These are phyloP conservation scores for Caenorhabditis sp. DNA, from an alignment of 2,888 invertebrate genomes.

Conservation along the genomic window DNA sequence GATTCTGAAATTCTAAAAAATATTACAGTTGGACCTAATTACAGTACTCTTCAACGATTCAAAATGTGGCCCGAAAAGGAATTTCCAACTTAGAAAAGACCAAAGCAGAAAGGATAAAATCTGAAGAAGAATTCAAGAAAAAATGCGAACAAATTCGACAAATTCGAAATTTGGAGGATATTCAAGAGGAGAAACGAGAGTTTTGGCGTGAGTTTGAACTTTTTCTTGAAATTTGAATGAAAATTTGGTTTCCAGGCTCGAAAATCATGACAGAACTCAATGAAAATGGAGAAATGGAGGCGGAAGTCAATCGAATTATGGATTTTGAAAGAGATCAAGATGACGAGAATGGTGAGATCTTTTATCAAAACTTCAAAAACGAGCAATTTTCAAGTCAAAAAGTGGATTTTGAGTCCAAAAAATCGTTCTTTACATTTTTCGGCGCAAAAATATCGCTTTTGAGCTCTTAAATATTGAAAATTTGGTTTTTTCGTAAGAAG, in stretches of 20 bases:
- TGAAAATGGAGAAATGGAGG: slow-evolving; percentile 16
- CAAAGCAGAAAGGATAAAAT: not conserved
- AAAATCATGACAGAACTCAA: slow-evolving; percentile 10
- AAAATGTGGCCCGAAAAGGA: slow-evolving; percentile 15
- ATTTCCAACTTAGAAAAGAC: slow-evolving; percentile 7
- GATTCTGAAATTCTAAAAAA: not conserved
- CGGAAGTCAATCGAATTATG: not conserved
- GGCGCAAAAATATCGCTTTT: too few relatives aligned
- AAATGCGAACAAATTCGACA: not conserved
- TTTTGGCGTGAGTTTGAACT: not conserved
- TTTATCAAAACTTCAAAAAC: too few relatives aligned
- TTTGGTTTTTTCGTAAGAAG: too few relatives aligned
- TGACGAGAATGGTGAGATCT: too few relatives aligned
- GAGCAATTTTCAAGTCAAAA: too few relatives aligned
- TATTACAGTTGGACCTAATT: not conserved
- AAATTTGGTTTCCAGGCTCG: not conserved
- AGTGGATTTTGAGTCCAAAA: too few relatives aligned
- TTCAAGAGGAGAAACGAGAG: slow-evolving; percentile 9
- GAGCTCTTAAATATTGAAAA: too few relatives aligned
- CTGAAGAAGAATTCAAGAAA: slow-evolving; percentile 5
- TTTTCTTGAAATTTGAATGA: not conserved
- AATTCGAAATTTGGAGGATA: slow-evolving; percentile 12
- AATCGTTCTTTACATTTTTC: too few relatives aligned
- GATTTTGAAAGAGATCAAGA: not conserved
- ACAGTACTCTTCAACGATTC: slow-evolving; percentile 11